Evolutionary conservation across 2,797 vertebrate genomes (phyloP).

Genomic region (Rousettus madagascariensis): DNA sequence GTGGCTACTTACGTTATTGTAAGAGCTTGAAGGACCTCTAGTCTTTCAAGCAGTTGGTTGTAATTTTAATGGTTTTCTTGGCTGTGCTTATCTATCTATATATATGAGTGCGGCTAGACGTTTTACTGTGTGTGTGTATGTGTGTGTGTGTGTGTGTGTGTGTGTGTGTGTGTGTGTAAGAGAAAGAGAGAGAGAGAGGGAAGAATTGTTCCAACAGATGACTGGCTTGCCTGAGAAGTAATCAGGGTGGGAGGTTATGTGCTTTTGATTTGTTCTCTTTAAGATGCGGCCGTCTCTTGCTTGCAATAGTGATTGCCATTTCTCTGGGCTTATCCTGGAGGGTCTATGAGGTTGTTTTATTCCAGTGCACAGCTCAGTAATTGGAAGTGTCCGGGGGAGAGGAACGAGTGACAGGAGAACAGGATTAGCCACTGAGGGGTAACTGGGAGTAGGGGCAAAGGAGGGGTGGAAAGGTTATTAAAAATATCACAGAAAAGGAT

Average conservation of each 20-base stretch:
- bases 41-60: background rate
- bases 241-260: background rate
- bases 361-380: conserved; percentile 7
- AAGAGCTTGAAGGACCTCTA: background rate
- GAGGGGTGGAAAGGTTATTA: background rate
- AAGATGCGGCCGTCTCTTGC: conserved; percentile 21
- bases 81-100: background rate
- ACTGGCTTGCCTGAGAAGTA: conserved; percentile 7
- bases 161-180: too few relatives aligned
- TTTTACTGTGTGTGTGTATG: background rate
- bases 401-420: background rate
- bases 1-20: background rate
- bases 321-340: background rate
- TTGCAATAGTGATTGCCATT: background rate
- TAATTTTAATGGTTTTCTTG: conserved; percentile 1
- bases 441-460: background rate
- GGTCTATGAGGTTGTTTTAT: conserved; percentile 21
- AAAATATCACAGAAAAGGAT: background rate
- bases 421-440: background rate
- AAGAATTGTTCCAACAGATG: background rate
- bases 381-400: conserved; percentile 27
- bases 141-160: too few relatives aligned
- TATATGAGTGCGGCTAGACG: background rate
- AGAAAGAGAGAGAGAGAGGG: background rate
- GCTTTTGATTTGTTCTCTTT: conserved; percentile 45